phyloP scores from a whole-genome alignment of 2,888 invertebrate species.

The Ophion ventricosus region DNA sequence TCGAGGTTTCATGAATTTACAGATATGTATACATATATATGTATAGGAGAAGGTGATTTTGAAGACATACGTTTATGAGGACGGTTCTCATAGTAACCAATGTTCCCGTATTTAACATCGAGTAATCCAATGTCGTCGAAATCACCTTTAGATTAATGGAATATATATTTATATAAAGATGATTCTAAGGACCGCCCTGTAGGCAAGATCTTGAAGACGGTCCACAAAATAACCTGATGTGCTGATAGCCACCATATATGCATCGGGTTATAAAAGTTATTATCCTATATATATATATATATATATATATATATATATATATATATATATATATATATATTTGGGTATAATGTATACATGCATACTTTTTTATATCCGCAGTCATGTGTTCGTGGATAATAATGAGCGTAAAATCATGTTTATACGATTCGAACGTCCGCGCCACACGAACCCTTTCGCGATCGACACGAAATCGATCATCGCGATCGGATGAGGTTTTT shows the following conservation, averaged over 20 bases:
- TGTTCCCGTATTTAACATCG: neutral
- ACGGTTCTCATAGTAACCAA: neutral
- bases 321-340: too few species aligned
- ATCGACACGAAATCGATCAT: conserved; percentile 24
- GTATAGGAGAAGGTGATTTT: neutral
- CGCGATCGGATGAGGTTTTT: conserved; percentile 40
- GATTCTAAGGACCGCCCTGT: neutral
- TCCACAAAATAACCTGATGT: neutral
- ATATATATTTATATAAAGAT: neutral
- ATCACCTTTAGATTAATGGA: neutral
- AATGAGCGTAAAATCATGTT: conserved; percentile 54
- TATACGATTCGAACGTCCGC: conserved; percentile 22
- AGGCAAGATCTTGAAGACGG: neutral
- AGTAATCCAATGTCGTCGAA: neutral
- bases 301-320: too few species aligned
- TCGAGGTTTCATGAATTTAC: conserved; percentile 14
- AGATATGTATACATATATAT: neutral
- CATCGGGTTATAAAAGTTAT: neutral
- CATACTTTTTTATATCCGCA: neutral
- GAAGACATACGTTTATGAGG: neutral
- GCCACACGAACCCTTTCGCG: conserved; percentile 31
- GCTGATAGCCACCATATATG: neutral
- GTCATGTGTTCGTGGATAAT: conserved; percentile 7
- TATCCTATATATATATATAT: too few species aligned
- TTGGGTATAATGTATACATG: neutral